Evolutionary conservation across 2,113 vertebrate species (phyloP).

Genomic region (Caretta caretta): DNA sequence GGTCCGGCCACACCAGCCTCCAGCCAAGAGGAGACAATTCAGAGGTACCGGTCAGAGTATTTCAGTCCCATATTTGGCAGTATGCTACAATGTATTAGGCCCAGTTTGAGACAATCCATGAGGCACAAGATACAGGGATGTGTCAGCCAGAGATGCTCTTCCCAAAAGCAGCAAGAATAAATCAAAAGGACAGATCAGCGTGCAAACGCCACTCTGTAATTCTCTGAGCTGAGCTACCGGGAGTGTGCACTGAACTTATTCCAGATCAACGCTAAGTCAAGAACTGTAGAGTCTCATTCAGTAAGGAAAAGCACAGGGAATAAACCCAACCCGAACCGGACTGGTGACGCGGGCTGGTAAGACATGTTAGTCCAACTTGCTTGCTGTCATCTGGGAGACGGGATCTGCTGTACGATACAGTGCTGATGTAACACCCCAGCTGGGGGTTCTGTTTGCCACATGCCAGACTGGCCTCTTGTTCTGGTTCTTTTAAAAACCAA

Average conservation of each 20-base stretch:
- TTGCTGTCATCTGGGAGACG: background rate
- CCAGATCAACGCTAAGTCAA: background rate
- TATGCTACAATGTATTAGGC: background rate
- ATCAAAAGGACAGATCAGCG: background rate
- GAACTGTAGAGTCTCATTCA: background rate
- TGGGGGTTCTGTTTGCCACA: rapidly evolving
- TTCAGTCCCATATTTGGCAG: background rate
- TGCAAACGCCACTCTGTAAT: background rate
- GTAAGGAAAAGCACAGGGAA: background rate
- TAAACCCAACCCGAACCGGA: background rate
- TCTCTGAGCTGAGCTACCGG: background rate
- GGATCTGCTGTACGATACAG: background rate
- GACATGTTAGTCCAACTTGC: background rate
- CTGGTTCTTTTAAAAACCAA: background rate
- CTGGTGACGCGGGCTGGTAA: background rate
- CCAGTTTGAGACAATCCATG: background rate
- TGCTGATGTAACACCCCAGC: background rate
- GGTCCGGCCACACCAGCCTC: no score
- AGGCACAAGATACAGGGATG: background rate
- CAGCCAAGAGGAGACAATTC: background rate
- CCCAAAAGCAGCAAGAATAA: background rate
- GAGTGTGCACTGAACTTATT: background rate
- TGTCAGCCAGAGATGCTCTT: background rate
- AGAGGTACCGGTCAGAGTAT: background rate
- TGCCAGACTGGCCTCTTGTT: rapidly evolving